Evolutionary conservation across 2,797 vertebrate species (phyloP), one percentile per base, ranked within the genome.

Genomic region (Pangasius larnaudii): DNA sequence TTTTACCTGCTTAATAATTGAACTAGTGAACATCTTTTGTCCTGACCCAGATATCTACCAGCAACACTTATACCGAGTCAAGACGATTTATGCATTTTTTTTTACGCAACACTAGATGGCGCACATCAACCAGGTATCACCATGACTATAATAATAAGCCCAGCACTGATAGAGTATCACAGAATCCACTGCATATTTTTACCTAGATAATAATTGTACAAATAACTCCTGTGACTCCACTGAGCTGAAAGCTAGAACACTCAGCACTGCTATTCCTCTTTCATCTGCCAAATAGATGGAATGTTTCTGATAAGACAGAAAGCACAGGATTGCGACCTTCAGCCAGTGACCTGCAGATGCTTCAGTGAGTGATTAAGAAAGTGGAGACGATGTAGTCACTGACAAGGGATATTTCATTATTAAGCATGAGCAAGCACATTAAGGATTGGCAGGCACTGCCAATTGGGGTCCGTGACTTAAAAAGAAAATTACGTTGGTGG

Each of bases 31-130:
- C 75, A 81, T 89, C 27, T 65, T 89, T 85, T 86, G 78, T 87
- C 59, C 27, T 51, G 86, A 19, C 42, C 8, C 42, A 58, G 33
- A 39, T 77, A 82, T 56, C 69, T 24, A 58, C 33, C 53, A 24
- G 33, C 53, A 59, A 22, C 33, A 80, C 24, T 10, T 22, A 80
- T 56, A 33, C 77, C 1, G 1, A 58, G 1, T 22, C 77, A 56
- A 22, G 18, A 19, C 1, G 2, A 22, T 22, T 36, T 24, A 19
- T 61, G 39, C 27, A 19, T 56, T 58, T 33, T 14, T 14, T 11
- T 56, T 49, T 77, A n/a, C 13, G 18, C 7, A 11, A 75, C 91
- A 89, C 86, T 87, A 90, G 88, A 85, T 80, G 87, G 82, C 58
- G 81, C 42, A 87, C 78, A 83, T 79, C 19, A 77, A 36, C 79